Percentiles rank a stretch among this genome's conserved stretches.
Evolutionary conservation across 2,797 vertebrate genomes (phyloP).

Genomic region (Tinamus major): DNA sequence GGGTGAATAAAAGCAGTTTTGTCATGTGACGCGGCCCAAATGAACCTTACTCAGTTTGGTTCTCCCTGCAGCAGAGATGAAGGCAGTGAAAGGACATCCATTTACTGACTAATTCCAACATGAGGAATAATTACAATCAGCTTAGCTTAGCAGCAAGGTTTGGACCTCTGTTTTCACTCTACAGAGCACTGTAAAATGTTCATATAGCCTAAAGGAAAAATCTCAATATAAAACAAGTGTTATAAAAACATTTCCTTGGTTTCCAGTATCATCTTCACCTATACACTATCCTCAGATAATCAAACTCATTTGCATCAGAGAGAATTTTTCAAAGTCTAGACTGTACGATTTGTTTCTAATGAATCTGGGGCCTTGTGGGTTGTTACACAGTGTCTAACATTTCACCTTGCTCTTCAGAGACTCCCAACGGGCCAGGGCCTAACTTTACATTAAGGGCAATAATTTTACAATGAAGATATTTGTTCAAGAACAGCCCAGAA

Average conservation of each 20-base stretch:
- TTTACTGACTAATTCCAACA: neutral
- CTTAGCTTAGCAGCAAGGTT: neutral
- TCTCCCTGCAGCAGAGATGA: neutral
- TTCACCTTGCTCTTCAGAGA: neutral
- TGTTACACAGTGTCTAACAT: neutral
- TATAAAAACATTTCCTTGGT: neutral
- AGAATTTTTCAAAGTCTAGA: neutral
- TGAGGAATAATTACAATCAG: neutral
- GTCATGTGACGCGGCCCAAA: neutral
- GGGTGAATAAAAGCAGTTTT: neutral
- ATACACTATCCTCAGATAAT: neutral
- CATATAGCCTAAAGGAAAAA: neutral
- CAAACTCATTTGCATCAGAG: neutral
- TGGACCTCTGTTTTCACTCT: constrained; percentile 10
- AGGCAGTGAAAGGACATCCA: constrained; percentile 8
- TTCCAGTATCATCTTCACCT: neutral
- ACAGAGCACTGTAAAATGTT: neutral
- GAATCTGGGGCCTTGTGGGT: neutral
- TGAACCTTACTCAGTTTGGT: neutral
- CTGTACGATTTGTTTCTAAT: constrained; percentile 20
- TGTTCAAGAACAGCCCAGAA: neutral
- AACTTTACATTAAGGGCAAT: neutral
- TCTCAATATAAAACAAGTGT: neutral
- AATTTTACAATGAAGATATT: neutral
- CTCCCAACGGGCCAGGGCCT: neutral